Evolutionary conservation across 2,113 vertebrate species (phyloP).

Genomic region (Antechinus stuartii): DNA sequence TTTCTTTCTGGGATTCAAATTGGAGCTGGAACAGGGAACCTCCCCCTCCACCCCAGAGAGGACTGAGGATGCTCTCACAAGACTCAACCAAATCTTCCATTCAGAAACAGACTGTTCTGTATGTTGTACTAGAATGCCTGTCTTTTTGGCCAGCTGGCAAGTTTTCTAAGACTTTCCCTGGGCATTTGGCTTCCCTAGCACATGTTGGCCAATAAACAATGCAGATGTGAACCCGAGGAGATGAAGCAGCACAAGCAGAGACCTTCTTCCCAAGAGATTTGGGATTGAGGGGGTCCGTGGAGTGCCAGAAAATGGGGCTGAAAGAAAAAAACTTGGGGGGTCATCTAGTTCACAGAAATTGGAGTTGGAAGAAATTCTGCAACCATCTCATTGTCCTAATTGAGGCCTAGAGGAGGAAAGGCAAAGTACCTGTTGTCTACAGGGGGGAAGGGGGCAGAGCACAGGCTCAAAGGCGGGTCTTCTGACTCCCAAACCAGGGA

Average conservation of each 20-base stretch:
- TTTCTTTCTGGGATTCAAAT: background rate
- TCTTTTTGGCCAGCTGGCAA: background rate
- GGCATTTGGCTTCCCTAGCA: background rate
- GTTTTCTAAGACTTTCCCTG: background rate
- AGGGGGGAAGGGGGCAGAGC: background rate
- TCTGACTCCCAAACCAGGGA: background rate
- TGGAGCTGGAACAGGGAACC: background rate
- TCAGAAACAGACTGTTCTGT: background rate
- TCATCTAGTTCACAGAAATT: background rate
- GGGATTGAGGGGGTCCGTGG: background rate
- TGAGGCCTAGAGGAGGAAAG: background rate
- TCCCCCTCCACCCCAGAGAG: background rate
- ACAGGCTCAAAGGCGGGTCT: background rate
- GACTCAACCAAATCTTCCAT: background rate
- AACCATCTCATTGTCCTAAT: background rate
- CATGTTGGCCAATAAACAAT: background rate
- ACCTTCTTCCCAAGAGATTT: background rate
- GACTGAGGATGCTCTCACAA: background rate
- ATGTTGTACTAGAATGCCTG: background rate
- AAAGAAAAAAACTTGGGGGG: background rate
- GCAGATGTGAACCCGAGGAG: background rate
- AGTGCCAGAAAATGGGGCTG: background rate
- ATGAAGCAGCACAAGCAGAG: background rate
- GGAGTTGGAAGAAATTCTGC: background rate
- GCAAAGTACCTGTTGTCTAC: background rate